Evolutionary conservation across 2,888 invertebrate genomes (phyloP), one percentile per base, ranked within the genome.

Genomic region (Cryptophagus acutangulus): DNA sequence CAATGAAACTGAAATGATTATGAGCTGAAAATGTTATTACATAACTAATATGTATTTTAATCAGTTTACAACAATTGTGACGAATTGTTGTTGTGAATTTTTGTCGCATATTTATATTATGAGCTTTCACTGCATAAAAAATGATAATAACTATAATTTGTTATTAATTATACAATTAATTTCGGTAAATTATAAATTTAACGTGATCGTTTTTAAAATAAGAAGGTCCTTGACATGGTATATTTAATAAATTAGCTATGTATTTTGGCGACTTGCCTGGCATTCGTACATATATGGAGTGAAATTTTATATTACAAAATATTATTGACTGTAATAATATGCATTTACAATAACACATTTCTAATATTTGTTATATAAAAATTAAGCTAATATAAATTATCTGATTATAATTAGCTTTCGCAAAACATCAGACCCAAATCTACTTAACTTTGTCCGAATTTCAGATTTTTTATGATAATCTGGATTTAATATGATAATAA

Each of bases 211-310:
- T 31, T 31, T 31, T 31, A 16, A n/a, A n/a, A n/a, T n/a, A n/a
- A n/a, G n/a, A n/a, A 31, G 31, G 31, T 31, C 51, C 51, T 51
- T 51, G 51, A 51, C 51, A 51, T 33, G 43, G 40, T 43, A 43
- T 45, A 46, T 48, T 47, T 45, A 49, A 49, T 51, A 51, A 49
- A 48, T 49, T 51, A 51, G 40, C 40, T 43, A 41, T 48, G 49
- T 48, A 51, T 51, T 51, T 51, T 43, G 51, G 47, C 43, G 49
- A 43, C 41, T n/a, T n/a, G n/a, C n/a, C 45, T 12, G 12, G 31
- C 31, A 44, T 39, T 46, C 36, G 34, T 47, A 44, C 51, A 49
- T 51, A 51, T 49, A 51, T 49, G 51, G 51, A 51, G 51, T 51
- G 51, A 51, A 49, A 51, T 51, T 51, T 51, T 31, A n/a, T n/a